phyloP scores from a whole-genome alignment of 2,888 invertebrate genomes.

The Poecilobothrus nobilitatus region DNA sequence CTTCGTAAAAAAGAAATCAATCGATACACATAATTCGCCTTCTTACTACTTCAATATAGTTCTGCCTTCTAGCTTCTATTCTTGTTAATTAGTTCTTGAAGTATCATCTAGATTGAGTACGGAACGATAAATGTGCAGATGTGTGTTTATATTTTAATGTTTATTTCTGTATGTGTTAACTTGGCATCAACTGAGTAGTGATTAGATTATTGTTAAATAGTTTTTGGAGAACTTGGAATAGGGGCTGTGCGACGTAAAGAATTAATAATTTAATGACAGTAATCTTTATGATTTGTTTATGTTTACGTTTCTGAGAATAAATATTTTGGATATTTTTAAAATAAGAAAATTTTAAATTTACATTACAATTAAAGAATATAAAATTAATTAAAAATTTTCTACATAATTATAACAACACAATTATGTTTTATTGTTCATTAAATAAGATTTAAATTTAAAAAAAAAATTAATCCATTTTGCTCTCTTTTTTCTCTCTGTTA shows the following conservation, averaged over 20 bases:
- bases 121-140: background rate
- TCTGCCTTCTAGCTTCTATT: slow-evolving; percentile 6
- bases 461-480: no score
- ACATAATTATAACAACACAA: no score
- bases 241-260: background rate
- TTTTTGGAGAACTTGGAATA: background rate
- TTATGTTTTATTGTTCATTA: no score
- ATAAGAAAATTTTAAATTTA: no score
- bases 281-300: background rate
- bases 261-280: background rate
- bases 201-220: background rate
- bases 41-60: slow-evolving; percentile 4
- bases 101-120: slow-evolving; percentile 2
- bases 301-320: background rate
- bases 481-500: no score
- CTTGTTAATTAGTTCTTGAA: slow-evolving; percentile 3
- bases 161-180: background rate
- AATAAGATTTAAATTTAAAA: no score
- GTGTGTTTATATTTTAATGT: background rate
- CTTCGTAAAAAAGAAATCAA: background rate
- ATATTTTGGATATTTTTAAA: no score
- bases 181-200: background rate
- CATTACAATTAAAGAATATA: no score
- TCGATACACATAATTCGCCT: slow-evolving; percentile 1
- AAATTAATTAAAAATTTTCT: no score